A percentile compares a stretch with the other conserved stretches of the same genome.
Conservation (phyloP, 2,888 invertebrate genomes). For the Clanis bilineata region DNA sequence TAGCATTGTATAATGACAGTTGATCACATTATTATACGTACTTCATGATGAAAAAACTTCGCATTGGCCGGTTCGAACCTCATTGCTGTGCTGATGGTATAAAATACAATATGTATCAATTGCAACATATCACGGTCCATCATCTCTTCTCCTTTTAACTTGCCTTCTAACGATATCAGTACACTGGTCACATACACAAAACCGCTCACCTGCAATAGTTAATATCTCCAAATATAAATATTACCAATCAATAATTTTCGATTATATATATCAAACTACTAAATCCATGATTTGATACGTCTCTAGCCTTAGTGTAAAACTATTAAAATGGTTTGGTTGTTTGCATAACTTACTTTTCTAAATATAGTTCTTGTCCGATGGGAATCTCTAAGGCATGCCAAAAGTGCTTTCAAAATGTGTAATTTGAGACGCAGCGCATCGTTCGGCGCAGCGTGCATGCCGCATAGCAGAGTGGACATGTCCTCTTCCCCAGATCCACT, state of each 20-base stretch:
- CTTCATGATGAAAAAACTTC: slow-evolving; percentile 98
- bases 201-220: slow-evolving; percentile 88
- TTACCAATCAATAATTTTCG: slow-evolving; percentile 1
- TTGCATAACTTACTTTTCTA: slow-evolving; percentile 85
- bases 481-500: slow-evolving; percentile 98
- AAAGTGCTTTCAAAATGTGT: slow-evolving; percentile 93
- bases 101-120: slow-evolving; percentile 93
- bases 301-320: too few relatives aligned
- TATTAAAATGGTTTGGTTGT: too few relatives aligned
- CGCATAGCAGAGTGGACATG: slow-evolving; percentile 94
- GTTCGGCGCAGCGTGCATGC: slow-evolving; percentile 94
- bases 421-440: slow-evolving; percentile 92
- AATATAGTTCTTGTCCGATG: slow-evolving; percentile 98
- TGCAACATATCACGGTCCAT: slow-evolving; percentile 86
- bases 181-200: slow-evolving; percentile 99
- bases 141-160: slow-evolving; percentile 77
- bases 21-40: slow-evolving; percentile 43
- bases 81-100: slow-evolving; percentile 98
- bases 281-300: too few relatives aligned
- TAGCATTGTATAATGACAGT: background rate
- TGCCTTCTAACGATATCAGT: slow-evolving; percentile 94
- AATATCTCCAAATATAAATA: background rate
- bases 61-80: slow-evolving; percentile 99
- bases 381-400: slow-evolving; percentile 95
- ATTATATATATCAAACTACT: too few relatives aligned